Evolutionary conservation across 2,113 vertebrate genomes (phyloP).

Genomic region (Tetrao urogallus): DNA sequence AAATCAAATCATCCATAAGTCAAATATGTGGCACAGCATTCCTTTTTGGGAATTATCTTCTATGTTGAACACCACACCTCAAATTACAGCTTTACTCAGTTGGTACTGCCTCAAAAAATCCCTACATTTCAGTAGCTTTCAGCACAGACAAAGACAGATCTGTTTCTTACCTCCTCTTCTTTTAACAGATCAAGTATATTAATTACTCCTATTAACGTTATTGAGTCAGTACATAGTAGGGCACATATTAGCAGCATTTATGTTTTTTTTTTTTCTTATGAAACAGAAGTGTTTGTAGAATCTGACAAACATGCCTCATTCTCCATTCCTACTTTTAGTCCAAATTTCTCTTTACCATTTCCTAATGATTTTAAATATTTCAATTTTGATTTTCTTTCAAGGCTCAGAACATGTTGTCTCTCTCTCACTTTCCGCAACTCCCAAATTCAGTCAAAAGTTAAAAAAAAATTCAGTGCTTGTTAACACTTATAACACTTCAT

Average conservation of each 20-base stretch:
- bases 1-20: not conserved
- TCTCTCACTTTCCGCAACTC: constrained; percentile 3
- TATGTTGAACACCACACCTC: not conserved
- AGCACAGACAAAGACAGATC: not conserved
- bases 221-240: not conserved
- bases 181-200: rapidly evolving
- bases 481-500: not conserved
- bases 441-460: constrained; percentile 12
- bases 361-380: not conserved
- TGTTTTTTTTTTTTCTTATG: not conserved
- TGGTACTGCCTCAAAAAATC: rapidly evolving
- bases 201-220: not conserved
- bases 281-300: not conserved
- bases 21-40: not conserved
- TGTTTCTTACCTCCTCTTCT: not conserved
- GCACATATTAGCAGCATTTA: not conserved
- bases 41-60: not conserved
- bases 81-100: not conserved
- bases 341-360: not conserved
- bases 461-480: constrained; percentile 6
- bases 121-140: not conserved
- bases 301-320: not conserved
- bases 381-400: not conserved
- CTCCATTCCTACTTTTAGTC: not conserved
- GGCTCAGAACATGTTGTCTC: constrained; percentile 39